Evolutionary conservation across 2,888 invertebrate species (phyloP).

Genomic region (Chrysina gloriosa): DNA sequence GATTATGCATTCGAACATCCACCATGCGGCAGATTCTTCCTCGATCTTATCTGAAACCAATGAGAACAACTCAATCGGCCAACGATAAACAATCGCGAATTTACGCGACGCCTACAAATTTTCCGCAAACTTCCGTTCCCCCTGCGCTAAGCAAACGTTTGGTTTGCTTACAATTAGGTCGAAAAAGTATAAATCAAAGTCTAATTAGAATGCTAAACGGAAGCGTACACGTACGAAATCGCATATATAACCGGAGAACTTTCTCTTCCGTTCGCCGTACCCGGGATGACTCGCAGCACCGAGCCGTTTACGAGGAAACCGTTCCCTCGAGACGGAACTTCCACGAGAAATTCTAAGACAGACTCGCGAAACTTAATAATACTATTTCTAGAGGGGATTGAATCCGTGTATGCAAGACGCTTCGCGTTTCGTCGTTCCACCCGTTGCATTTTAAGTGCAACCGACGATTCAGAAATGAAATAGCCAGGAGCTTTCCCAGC

Average conservation of each 20-base stretch:
- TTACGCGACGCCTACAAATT: not conserved
- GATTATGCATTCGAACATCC: too few relatives aligned
- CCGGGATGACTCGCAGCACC: not conserved
- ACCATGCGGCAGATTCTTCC: too few relatives aligned
- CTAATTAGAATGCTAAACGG: conserved; percentile 10
- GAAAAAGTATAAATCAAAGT: conserved; percentile 24
- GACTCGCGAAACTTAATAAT: conserved; percentile 10
- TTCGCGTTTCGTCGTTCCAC: not conserved
- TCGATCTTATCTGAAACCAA: too few relatives aligned
- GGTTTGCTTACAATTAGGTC: not conserved
- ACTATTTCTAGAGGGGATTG: conserved; percentile 21
- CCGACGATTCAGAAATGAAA: not conserved
- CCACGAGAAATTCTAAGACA: conserved; percentile 14
- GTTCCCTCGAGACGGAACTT: conserved; percentile 12
- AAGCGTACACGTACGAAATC: conserved; percentile 4
- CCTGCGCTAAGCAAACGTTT: too few relatives aligned
- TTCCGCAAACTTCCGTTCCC: not conserved
- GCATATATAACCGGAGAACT: conserved; percentile 14
- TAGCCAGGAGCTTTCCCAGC: too few relatives aligned
- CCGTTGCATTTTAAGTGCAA: not conserved
- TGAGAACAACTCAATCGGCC: too few relatives aligned
- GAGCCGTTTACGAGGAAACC: conserved; percentile 10
- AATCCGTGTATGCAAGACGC: not conserved
- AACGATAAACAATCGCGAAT: too few relatives aligned
- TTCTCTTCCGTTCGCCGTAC: conserved; percentile 10